Evolutionary conservation across 2,113 vertebrate species (phyloP).

Genomic region (Ciconia boyciana): DNA sequence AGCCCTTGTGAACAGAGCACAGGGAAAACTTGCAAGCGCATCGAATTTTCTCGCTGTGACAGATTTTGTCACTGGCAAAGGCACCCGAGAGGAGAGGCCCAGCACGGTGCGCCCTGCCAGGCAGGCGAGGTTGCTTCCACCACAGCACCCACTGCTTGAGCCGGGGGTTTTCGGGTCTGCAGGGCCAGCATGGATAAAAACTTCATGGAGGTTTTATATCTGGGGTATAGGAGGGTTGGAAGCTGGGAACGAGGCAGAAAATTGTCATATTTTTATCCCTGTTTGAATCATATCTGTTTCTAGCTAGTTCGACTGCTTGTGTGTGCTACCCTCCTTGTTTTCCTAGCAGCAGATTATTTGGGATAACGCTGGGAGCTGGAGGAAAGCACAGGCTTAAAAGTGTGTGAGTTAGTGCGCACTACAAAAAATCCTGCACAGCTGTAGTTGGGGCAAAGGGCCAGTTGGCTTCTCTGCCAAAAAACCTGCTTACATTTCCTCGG

Average conservation of each 20-base stretch:
- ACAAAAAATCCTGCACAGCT: slow-evolving; percentile 39
- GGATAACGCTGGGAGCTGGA: slow-evolving; percentile 25
- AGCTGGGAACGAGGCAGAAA: background rate
- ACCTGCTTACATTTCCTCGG: slow-evolving; percentile 50
- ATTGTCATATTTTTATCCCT: background rate
- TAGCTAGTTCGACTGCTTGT: background rate
- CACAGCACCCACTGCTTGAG: background rate
- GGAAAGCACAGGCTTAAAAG: background rate
- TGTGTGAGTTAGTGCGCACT: background rate
- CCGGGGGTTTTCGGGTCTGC: fast-evolving
- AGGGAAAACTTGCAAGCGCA: slow-evolving; percentile 31
- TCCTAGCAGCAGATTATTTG: slow-evolving; percentile 32
- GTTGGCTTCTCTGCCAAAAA: slow-evolving; percentile 25
- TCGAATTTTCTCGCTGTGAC: slow-evolving; percentile 33
- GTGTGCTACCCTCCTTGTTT: background rate
- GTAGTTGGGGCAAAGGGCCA: slow-evolving; percentile 56
- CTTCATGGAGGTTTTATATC: background rate
- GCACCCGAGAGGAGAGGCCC: background rate
- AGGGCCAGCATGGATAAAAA: background rate
- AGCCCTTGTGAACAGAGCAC: background rate
- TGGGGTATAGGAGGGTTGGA: background rate
- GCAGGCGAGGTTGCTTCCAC: background rate
- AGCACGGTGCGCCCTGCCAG: background rate
- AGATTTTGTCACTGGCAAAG: slow-evolving; percentile 53
- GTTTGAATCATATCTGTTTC: background rate